A percentile compares a stretch with the other conserved stretches of the same genome.
Conservation (phyloP, 2,113 vertebrate species). For the Actenoides lindsayi region DNA sequence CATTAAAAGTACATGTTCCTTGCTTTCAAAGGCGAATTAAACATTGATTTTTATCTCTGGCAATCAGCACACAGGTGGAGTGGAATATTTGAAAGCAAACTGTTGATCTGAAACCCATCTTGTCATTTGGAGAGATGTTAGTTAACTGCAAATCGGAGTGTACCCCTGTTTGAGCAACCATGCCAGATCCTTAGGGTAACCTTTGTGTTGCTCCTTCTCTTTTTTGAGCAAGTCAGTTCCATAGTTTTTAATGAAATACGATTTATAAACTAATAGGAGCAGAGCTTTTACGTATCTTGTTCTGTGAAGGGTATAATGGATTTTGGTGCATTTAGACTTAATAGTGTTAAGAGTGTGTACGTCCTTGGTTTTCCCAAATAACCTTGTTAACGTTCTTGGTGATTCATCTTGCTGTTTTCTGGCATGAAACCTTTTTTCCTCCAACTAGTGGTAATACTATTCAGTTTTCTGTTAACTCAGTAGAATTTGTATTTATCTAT, state of each 20-base stretch:
- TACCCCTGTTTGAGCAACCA: background rate
- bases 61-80: background rate
- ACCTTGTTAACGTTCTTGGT: background rate
- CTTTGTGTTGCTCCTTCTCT: background rate
- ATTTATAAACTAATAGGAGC: background rate
- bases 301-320: background rate
- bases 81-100: background rate
- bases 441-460: background rate
- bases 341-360: background rate
- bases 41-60: background rate
- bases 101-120: background rate
- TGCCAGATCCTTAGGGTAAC: background rate
- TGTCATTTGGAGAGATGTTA: background rate
- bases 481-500: background rate
- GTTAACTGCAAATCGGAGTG: background rate
- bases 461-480: background rate
- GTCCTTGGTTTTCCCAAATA: conserved; percentile 15
- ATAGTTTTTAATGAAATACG: background rate
- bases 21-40: background rate
- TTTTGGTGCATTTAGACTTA: background rate
- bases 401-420: conserved; percentile 13
- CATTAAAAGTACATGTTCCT: background rate
- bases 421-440: background rate
- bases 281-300: background rate
- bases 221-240: background rate